phyloP scores from a whole-genome alignment of 2,797 vertebrate species.

The Xyrichtys novacula region DNA sequence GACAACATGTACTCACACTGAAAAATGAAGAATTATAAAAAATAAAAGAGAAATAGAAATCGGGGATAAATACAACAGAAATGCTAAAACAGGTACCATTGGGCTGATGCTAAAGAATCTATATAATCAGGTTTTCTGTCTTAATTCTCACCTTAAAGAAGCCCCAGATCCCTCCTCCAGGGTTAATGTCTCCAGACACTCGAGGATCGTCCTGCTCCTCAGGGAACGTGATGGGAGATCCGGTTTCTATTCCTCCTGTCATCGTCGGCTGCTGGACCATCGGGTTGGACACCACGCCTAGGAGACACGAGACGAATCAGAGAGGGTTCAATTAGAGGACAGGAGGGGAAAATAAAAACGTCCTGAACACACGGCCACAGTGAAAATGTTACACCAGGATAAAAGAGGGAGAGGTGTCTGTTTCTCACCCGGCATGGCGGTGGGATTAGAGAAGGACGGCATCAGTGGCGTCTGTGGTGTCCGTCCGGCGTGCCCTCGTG shows the following conservation, averaged over 20 bases:
- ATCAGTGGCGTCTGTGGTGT: slow-evolving; percentile 95
- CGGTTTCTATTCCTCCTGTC: slow-evolving; percentile 77
- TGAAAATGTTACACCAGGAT: too few relatives aligned
- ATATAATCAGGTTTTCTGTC: too few relatives aligned
- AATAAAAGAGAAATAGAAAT: too few relatives aligned
- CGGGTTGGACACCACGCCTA: slow-evolving; percentile 87
- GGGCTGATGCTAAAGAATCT: too few relatives aligned
- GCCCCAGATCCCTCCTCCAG: slow-evolving; percentile 92
- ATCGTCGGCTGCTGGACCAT: slow-evolving; percentile 87
- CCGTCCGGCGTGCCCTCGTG: slow-evolving; percentile 93
- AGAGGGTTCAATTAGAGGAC: too few relatives aligned
- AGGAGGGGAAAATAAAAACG: not conserved
- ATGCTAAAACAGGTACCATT: too few relatives aligned
- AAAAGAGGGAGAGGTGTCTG: not conserved
- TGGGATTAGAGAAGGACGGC: slow-evolving; percentile 89
- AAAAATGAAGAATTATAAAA: too few relatives aligned
- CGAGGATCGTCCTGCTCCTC: slow-evolving; percentile 92
- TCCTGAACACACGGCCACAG: not conserved
- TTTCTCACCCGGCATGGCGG: slow-evolving; percentile 85
- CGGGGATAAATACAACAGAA: too few relatives aligned
- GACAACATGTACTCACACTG: too few relatives aligned
- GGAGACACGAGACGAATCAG: not conserved
- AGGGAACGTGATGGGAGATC: slow-evolving; percentile 95
- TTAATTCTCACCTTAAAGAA: slow-evolving; percentile 91
- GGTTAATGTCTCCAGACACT: slow-evolving; percentile 60